Evolutionary conservation across 2,888 invertebrate species (phyloP).

Genomic region (Lasius fuliginosus): DNA sequence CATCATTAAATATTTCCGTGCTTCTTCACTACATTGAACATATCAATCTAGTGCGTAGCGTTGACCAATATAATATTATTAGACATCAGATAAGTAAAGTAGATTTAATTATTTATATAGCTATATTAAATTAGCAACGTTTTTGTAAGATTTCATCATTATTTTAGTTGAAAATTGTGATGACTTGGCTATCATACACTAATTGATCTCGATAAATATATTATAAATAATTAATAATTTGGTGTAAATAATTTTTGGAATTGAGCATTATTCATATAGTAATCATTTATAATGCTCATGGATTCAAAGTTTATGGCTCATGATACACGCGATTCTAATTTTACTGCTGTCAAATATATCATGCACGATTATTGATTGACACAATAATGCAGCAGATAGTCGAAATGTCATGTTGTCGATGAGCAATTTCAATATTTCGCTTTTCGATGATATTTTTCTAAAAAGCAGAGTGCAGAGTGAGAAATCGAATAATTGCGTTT

Average conservation of each 20-base stretch:
- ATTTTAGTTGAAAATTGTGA: background rate
- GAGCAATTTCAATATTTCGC: background rate
- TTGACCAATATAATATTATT: background rate
- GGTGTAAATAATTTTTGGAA: background rate
- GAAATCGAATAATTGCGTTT: background rate
- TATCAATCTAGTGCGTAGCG: background rate
- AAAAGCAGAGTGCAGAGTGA: background rate
- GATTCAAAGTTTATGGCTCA: background rate
- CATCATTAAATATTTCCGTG: conserved; percentile 1
- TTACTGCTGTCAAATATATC: background rate
- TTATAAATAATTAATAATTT: conserved; percentile 1
- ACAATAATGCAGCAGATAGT: background rate
- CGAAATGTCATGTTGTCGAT: background rate
- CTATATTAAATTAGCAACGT: background rate
- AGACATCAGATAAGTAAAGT: background rate
- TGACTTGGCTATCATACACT: background rate
- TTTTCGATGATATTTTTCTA: background rate
- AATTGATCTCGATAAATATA: background rate
- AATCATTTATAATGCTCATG: background rate
- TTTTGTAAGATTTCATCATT: background rate
- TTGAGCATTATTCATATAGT: background rate
- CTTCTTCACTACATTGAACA: background rate
- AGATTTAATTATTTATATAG: background rate
- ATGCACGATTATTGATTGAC: background rate
- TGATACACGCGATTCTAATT: background rate